These are phyloP conservation scores for Archivesica marissinica DNA, from an alignment of 1,140 invertebrate species.

Conservation along the genomic window DNA sequence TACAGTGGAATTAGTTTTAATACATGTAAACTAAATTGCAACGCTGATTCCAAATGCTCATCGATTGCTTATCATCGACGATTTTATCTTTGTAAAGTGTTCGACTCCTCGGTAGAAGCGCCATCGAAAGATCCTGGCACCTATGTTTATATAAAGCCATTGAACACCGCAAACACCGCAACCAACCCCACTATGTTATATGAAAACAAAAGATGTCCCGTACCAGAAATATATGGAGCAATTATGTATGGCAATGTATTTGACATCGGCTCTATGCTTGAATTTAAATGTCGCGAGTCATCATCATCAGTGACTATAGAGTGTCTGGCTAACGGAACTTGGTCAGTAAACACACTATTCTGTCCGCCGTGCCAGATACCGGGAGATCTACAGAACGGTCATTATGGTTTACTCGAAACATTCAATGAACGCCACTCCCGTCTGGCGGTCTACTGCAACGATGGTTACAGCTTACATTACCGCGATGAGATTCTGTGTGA, in stretches of 20 bases:
- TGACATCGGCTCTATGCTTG: neutral
- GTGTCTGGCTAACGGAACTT: neutral
- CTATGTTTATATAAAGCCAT: neutral
- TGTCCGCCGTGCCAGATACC: neutral
- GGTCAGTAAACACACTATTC: neutral
- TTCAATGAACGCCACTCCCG: neutral
- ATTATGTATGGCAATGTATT: neutral
- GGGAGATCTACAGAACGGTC: neutral
- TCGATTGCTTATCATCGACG: neutral
- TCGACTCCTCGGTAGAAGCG: neutral
- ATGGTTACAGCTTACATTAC: neutral
- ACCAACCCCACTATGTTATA: neutral
- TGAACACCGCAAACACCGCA: neutral
- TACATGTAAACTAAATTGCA: neutral
- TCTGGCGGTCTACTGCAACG: neutral
- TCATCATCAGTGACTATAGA: neutral
- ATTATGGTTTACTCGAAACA: neutral
- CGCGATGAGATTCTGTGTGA: neutral
- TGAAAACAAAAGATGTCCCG: neutral
- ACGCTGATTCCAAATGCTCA: neutral
- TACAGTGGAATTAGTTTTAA: neutral
- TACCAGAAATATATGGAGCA: neutral
- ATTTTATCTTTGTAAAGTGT: neutral
- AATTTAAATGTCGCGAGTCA: neutral
- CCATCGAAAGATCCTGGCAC: neutral